A percentile compares a stretch with the other conserved stretches of the same genome.
These are phyloP conservation scores for Dipodomys spectabilis DNA, from an alignment of 2,113 vertebrate genomes.

Conservation along the genomic window DNA sequence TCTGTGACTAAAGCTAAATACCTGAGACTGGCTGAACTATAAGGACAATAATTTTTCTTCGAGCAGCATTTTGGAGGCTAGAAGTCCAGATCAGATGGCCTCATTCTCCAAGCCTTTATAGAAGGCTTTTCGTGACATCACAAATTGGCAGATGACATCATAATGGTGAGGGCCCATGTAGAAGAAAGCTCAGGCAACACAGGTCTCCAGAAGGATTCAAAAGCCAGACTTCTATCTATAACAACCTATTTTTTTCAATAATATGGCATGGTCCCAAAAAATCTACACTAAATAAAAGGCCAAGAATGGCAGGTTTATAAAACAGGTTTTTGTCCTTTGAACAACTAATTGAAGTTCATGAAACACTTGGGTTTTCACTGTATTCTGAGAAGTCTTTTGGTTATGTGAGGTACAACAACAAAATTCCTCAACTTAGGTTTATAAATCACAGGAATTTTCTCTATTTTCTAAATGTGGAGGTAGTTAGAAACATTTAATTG, in stretches of 20 bases:
- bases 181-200: neutral
- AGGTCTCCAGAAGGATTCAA: neutral
- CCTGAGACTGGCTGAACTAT: neutral
- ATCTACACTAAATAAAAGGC: neutral
- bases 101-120: neutral
- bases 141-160: neutral
- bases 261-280: neutral
- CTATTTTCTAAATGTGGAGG: conserved; percentile 15
- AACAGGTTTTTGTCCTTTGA: no score
- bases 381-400: neutral
- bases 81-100: neutral
- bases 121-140: neutral
- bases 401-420: neutral
- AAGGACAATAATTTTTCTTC: neutral
- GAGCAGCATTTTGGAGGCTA: neutral
- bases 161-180: neutral
- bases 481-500: conserved; percentile 22
- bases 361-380: no score
- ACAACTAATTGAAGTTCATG: no score
- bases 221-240: neutral
- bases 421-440: neutral
- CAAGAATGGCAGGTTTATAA: no score
- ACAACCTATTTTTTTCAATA: neutral
- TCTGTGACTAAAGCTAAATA: neutral
- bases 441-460: neutral